Base-by-base conservation (phyloP, 2,797 vertebrate genomes). In the Nyctalus aviator region DNA sequence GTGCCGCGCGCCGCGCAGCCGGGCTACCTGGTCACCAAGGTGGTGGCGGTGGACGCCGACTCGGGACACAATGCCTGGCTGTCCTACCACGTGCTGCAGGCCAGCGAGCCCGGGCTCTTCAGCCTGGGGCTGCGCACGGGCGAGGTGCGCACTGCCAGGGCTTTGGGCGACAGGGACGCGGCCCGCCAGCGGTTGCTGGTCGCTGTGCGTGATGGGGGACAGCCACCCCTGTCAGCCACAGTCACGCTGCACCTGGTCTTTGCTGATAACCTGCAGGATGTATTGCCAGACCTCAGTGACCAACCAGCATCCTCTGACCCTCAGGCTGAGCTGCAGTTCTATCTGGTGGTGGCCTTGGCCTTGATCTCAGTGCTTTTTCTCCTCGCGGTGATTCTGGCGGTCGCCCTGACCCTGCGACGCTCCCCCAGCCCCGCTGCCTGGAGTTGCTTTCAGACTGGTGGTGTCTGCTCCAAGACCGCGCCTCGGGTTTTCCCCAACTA, bases 361-460 rank as follows among this genome's bases (percentile, higher is more conserved):
- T 48, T 95, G 23, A 94, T 97, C 53, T 98, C 94, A 0, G 82
- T 97, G 25, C 79, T 98, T 20, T 97, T 98, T 41, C 88, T 97
- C 5, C 6, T 95, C 0, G 48, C 72, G 0, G 72, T 96, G 66
- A 81, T 94, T 59, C n/a, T 93, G 25, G 92, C 72, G 2, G 48
- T 95, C 0, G 53, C 73, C 35, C 25, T 92, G 30, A 35, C 35
- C 41, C 37, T 96, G 37, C 35, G 62, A 10, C 27, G 50, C 2
- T 85, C 95, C 59, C 91, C 71, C 11, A 79, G 12, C 10, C n/a
- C 55, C 1, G 0, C 35, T 2, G 0, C 8, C 18, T 59, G 76
- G 84, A 32, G 48, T 68, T 92, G 71, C 55, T 93, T 95, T 90
- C 84, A 84, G 25, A 15, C 66, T 7, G 41, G 53, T 10, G 50